Base-by-base conservation (phyloP, 1,140 invertebrate genomes). In the Penaeus vannamei region DNA sequence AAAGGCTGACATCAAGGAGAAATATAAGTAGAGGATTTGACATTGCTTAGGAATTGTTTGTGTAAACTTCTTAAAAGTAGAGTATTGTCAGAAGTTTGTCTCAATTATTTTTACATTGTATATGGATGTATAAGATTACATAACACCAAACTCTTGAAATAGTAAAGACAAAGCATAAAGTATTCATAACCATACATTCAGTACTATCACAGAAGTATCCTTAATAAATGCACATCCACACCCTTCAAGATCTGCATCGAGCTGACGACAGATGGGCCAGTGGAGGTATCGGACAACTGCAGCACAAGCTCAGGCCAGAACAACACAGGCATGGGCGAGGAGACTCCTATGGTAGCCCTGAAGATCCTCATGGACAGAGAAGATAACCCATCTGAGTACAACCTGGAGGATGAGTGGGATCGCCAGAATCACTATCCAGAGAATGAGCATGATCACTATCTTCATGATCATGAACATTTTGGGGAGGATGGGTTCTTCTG, bases 181-280 rank as follows among this genome's bases (percentile, higher is more conserved):
- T 53, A 8, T 53, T 53, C 53, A 14, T 53, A 53, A 14, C 53
- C 53, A 53, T 17, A 53, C 10, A 10, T 12, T 53, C 17, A 53
- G 17, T 53, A 17, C 0, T 53, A 17, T 53, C 53, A 8, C 53
- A 53, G 53, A 53, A 17, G 17, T 17, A 53, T 53, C 53, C 53
- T 53, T 17, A 5, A 53, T 53, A 12, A 53, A 53, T 53, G 14
- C 17, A 14, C 17, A 53, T 53, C 53, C 8, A 53, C 8, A 26
- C 36, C 26, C 1, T 42, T 82, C 19, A 26, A 85, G 79, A 64
- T 76, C 17, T 87, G 85, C 72, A 76, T 85, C 29, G 84, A 87
- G 82, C 61, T 87, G 72, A 96, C 92, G 93, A 93, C 92, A 76
- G 46, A 86, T 64, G 80, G 82, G 5, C 36, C 85, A 1, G 62